Evolutionary conservation across 37 sponge, comb jelly and placozoan genomes (phyloP).

Genomic region (Eunapius fragilis): DNA sequence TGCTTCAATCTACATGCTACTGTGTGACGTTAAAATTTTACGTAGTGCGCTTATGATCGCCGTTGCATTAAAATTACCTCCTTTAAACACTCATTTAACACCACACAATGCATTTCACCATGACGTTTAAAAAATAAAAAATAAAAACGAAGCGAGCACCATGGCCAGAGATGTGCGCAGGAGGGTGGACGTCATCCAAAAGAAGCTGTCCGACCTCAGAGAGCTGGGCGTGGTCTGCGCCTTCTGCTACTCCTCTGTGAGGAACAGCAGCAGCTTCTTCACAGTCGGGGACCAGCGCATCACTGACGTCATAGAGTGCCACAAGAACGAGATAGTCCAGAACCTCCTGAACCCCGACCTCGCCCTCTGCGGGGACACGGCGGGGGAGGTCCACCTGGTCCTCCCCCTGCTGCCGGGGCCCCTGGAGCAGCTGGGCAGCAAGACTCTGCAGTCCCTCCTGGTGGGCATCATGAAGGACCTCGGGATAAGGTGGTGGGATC

Average conservation of each 20-base stretch:
- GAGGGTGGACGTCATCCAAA: slow-evolving; percentile 68
- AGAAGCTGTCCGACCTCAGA: slow-evolving; percentile 65
- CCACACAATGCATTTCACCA: not conserved
- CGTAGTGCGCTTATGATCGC: too few relatives aligned
- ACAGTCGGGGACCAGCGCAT: slow-evolving; percentile 61
- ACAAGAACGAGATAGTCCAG: slow-evolving; percentile 51
- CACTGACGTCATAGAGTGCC: slow-evolving; percentile 63
- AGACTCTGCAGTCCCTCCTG: slow-evolving; percentile 47
- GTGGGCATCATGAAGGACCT: slow-evolving; percentile 68
- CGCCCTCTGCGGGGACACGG: not conserved
- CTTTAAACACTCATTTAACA: too few relatives aligned
- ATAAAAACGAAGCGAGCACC: slow-evolving; percentile 27
- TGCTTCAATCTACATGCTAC: too few relatives aligned
- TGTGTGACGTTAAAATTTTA: too few relatives aligned
- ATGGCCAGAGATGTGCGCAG: slow-evolving; percentile 54
- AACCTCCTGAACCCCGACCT: slow-evolving; percentile 24
- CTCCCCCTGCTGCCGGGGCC: slow-evolving; percentile 56
- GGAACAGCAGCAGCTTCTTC: slow-evolving; percentile 65
- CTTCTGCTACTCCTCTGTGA: slow-evolving; percentile 57
- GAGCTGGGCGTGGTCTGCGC: slow-evolving; percentile 67
- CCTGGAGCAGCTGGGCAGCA: slow-evolving; percentile 41
- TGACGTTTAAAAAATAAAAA: too few relatives aligned
- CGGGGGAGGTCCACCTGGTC: slow-evolving; percentile 57
- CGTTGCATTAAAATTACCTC: too few relatives aligned
- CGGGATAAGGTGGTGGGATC: slow-evolving; percentile 60